Percentiles rank a stretch among this genome's conserved stretches.
Evolutionary conservation across 2,888 invertebrate genomes (phyloP).

Genomic region (Campoletis raptor): DNA sequence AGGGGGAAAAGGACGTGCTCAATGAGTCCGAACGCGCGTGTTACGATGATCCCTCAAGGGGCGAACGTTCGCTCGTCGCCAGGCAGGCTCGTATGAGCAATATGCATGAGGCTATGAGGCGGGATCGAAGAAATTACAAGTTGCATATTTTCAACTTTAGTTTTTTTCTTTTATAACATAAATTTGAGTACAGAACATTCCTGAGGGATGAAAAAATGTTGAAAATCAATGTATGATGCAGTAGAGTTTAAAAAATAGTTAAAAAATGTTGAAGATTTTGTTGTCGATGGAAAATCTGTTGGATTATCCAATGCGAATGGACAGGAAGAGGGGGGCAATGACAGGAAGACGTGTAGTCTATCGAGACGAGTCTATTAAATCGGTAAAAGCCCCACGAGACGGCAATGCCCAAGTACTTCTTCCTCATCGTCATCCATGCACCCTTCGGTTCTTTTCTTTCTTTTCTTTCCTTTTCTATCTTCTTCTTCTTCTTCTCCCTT

Average conservation of each 20-base stretch:
- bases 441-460: background rate
- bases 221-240: background rate
- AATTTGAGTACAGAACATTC: background rate
- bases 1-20: conserved; percentile 63
- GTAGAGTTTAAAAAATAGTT: background rate
- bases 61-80: conserved; percentile 63
- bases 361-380: conserved; percentile 81
- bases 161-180: background rate
- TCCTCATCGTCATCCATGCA: conserved; percentile 58
- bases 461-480: background rate
- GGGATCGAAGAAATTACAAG: conserved; percentile 15
- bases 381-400: conserved; percentile 71
- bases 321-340: conserved; percentile 69
- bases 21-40: conserved; percentile 57
- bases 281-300: conserved; percentile 71
- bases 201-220: background rate
- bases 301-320: conserved; percentile 47
- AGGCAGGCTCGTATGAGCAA: conserved; percentile 26
- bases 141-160: background rate
- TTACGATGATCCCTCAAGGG: conserved; percentile 37
- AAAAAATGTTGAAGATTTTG: background rate
- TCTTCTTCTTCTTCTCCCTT: conserved; percentile 12
- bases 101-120: conserved; percentile 3
- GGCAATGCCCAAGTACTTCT: conserved; percentile 72
- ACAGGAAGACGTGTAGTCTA: conserved; percentile 74